Base-by-base conservation (phyloP, 2,888 invertebrate species). In the Scaptomyza parva region DNA sequence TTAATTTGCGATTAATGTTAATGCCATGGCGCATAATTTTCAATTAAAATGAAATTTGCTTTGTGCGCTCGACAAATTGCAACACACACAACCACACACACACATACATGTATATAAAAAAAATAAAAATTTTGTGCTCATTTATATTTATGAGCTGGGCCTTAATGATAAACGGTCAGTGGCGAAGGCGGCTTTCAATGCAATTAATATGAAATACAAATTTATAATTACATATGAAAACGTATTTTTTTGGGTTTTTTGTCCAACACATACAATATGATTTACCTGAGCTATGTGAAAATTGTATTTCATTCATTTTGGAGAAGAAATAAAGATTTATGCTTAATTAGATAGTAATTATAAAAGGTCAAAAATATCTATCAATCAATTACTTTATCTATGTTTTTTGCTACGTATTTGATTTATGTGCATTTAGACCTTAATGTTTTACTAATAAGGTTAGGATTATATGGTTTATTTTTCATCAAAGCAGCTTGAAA, bases 21-120 rank as follows among this genome's bases (percentile, higher is more conserved):
- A 70, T 83, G 86, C 82, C 76, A 53, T 57, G 67, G 80, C 86
- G 80, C 86, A 83, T 83, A 80, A 86, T 83, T 83, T 83, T 86
- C 86, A 83, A 83, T 83, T 83, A 86, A 86, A 83, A 80, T 80
- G 62, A 86, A 83, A 83, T 86, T 83, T 83, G 86, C 80, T 82
- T 84, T 76, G 73, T 75, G 72, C 62, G 66, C 64, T 68, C 78
- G 83, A 86, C 76, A 85, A 82, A 83, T 78, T 83, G 78, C 76
- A 51, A 67, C 60, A 68, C 65, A 68, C 51, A 33, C 41, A 35
- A 26, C 33, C 12, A 33, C 2, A 1, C n/a, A 33, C 12, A 5
- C 0, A 33, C 33, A 33, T 0, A n/a, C 35, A 35, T 14, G n/a
- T n/a, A 33, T 28, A 55, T 52, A 50, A 51, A 30, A 52, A 43